Evolutionary conservation across 2,888 invertebrate genomes (phyloP), one percentile per base, ranked within the genome.

Genomic region (Cheilosia urbana): DNA sequence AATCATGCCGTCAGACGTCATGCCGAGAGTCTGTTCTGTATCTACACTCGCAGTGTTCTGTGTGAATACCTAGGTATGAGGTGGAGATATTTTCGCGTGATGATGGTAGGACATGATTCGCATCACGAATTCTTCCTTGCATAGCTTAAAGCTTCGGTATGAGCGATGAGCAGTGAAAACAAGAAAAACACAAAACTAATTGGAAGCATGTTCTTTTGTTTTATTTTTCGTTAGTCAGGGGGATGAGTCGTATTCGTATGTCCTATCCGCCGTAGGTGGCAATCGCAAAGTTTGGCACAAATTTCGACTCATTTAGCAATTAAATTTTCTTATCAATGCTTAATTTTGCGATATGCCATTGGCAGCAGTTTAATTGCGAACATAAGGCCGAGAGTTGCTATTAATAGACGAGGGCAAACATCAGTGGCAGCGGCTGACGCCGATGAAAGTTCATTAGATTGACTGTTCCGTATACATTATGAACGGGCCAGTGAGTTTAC

Each of bases 1-100:
- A 84, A 84, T 84, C 84, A 84, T 84, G 84, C 47, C 75, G 62
- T 65, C 68, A 84, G 84, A 84, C 79, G 80, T 75, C 84, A 80
- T 30, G 47, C 73, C 24, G 55, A 7, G 57, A n/a, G 13, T 34
- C 4, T 17, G 9, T 47, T 17, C 6, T 47, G 47, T 37, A 49
- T 49, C 66, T 37, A 34, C 34, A 34, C 34, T 13, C n/a, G n/a
- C n/a, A n/a, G n/a, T n/a, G 37, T 37, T 37, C 11, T 37, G 3
- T 37, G 37, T 51, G 13, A 37, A 19, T 34, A n/a, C n/a, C n/a
- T n/a, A n/a, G n/a, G n/a, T n/a, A 37, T n/a, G 4, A 4, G 55
- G 37, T 24, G 37, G 3, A 53, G 21, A 53, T 51, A 17, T 53
- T 6, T 37, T 42, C 15, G 21, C 4, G 42, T 45, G 51, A 27